These are phyloP conservation scores for Paelopatides confundens DNA, from an alignment of 53 echinoderm and acorn worm species.

Conservation along the genomic window DNA sequence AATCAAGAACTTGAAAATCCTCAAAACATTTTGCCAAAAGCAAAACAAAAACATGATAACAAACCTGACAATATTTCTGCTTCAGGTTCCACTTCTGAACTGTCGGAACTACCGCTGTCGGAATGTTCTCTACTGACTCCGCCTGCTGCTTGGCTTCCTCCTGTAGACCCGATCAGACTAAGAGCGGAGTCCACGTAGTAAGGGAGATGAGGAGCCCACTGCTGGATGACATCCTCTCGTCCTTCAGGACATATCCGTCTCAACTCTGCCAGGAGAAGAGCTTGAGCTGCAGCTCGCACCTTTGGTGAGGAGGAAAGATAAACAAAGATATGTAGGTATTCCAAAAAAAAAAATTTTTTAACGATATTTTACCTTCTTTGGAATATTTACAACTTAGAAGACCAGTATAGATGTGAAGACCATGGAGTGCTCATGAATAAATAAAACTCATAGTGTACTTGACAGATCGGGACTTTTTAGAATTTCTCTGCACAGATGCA, in stretches of 20 bases:
- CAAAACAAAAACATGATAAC: too few species aligned
- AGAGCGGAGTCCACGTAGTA: conserved; percentile 94
- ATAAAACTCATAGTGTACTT: too few species aligned
- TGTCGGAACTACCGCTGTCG: conserved; percentile 83
- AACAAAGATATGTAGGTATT: too few species aligned
- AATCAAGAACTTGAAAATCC: too few species aligned
- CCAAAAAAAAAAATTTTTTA: too few species aligned
- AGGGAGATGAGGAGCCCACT: conserved; percentile 95
- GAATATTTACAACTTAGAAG: too few species aligned
- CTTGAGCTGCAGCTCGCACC: conserved; percentile 97
- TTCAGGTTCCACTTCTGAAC: conserved; percentile 82
- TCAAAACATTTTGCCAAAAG: too few species aligned
- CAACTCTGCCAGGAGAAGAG: conserved; percentile 89
- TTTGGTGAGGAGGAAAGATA: background rate
- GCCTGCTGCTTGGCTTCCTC: conserved; percentile 65
- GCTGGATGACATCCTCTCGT: conserved; percentile 88
- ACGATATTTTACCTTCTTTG: too few species aligned
- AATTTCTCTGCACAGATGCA: too few species aligned
- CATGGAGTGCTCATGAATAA: background rate
- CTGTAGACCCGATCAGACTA: conserved; percentile 73
- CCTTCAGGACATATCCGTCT: conserved; percentile 89
- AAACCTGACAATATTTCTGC: conserved; percentile 88
- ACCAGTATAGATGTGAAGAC: background rate
- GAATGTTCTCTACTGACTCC: conserved; percentile 43
- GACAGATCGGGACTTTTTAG: too few species aligned